phyloP scores from a whole-genome alignment of 1,140 invertebrate species.

The Calliopsis andreniformis region DNA sequence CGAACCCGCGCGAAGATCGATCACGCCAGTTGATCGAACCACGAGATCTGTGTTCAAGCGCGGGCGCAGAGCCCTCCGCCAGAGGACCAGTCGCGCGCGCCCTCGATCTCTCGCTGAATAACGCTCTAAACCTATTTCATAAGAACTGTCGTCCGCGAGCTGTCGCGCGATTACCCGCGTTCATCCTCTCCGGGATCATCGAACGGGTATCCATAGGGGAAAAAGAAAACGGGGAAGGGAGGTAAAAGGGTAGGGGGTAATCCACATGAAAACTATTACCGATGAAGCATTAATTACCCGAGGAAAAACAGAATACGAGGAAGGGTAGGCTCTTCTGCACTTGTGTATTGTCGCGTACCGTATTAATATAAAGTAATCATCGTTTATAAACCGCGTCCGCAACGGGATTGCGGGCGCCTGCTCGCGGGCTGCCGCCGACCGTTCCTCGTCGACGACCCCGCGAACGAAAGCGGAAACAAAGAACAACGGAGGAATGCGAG shows the following conservation, averaged over 20 bases:
- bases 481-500: neutral
- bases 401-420: conserved; percentile 30
- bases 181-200: neutral
- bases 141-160: conserved; percentile 12
- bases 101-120: conserved; percentile 10
- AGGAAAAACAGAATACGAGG: too few species aligned
- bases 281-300: conserved; percentile 15
- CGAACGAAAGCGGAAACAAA: neutral
- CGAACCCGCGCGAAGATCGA: conserved; percentile 1
- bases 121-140: conserved; percentile 27
- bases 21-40: neutral
- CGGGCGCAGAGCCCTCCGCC: conserved; percentile 6
- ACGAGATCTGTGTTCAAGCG: conserved; percentile 16
- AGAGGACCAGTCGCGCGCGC: conserved; percentile 7
- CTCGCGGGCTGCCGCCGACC: neutral
- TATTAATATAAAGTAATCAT: neutral
- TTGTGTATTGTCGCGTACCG: conserved; percentile 10
- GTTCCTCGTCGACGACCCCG: conserved; percentile 15
- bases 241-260: neutral
- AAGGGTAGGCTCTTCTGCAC: conserved; percentile 15
- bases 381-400: conserved; percentile 7
- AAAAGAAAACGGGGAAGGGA: too few species aligned
- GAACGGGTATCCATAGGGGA: too few species aligned
- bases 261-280: conserved; percentile 9
- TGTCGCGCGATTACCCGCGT: conserved; percentile 2